Conservation (phyloP, 2,888 invertebrate species). For the Melinopterus prodromus region DNA sequence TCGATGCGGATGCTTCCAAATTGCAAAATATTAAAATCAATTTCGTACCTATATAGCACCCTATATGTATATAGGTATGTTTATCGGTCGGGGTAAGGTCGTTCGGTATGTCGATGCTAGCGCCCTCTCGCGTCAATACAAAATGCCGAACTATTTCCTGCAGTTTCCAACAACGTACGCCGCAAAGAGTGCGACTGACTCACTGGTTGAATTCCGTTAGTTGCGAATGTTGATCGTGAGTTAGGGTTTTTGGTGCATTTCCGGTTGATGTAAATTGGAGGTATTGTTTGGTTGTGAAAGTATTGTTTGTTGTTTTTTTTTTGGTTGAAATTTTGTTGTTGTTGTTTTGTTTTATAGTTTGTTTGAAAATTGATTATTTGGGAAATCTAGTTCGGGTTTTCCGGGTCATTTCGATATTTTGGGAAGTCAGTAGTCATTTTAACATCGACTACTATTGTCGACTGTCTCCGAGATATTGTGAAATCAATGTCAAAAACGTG, state of each 20-base stretch:
- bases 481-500: too few species aligned
- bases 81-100: not conserved
- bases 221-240: not conserved
- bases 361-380: too few species aligned
- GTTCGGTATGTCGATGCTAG: not conserved
- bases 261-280: not conserved
- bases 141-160: conserved; percentile 27
- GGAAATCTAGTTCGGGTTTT: too few species aligned
- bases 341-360: too few species aligned
- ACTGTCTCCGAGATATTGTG: too few species aligned
- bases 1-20: conserved; percentile 29
- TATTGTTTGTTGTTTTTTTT: not conserved
- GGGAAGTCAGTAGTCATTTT: too few species aligned
- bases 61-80: not conserved
- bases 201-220: not conserved
- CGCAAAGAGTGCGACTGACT: not conserved
- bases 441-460: too few species aligned
- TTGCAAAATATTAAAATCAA: conserved; percentile 38
- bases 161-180: conserved; percentile 8
- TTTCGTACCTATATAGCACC: conserved; percentile 14
- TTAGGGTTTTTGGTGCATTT: not conserved
- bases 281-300: not conserved
- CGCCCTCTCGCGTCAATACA: conserved; percentile 13
- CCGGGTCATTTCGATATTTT: too few species aligned
- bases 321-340: too few species aligned